Base-by-base conservation (phyloP, 2,797 vertebrate species). In the Sebastes iracundus region DNA sequence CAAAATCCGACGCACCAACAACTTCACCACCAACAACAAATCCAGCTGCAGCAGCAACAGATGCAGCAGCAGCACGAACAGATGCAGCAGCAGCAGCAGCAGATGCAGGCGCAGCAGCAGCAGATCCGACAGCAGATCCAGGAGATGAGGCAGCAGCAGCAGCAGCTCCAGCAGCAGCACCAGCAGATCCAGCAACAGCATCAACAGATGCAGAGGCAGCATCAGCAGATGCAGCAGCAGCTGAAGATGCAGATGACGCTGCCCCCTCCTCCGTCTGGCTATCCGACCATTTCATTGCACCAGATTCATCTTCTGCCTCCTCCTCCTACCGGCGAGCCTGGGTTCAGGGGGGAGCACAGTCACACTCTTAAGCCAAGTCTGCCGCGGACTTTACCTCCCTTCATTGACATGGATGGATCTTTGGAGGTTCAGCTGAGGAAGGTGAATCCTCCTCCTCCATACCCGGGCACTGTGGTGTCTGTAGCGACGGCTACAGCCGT, bases 381-480 rank as follows among this genome's bases (percentile, higher is more conserved):
- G 33, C 93, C 94, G 0, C 90, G 97, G 46, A 90, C 62, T 84
- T 95, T 4, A 65, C 94, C 81, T 79, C 97, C 9, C 87, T 97
- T 95, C 73, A 93, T 90, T 1, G 97, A 98, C 86, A 93, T 95
- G 11, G 97, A 98, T 0, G 90, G 93, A 7, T 67, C 96, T 58
- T 84, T 95, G 81, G 98, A 99, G 92, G 91, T 97, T 72, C 98
- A 96, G 75, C 95, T 97, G 93, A 96, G 96, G 73, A 99, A 98
- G 94, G 93, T 97, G 86, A 99, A 98, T 70, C 98, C 98, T 5
- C 94, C 93, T 33, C 94, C 93, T 69, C 94, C 94, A 0, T 95
- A 95, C 73, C 94, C 94, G 0, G 94, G 94, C 61, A 95, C 94
- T 0, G 92, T 92, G 1, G 93, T 84, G 53, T 93, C 96, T 30